Conservation (phyloP, 2,797 vertebrate genomes). For the Erethizon dorsatum region DNA sequence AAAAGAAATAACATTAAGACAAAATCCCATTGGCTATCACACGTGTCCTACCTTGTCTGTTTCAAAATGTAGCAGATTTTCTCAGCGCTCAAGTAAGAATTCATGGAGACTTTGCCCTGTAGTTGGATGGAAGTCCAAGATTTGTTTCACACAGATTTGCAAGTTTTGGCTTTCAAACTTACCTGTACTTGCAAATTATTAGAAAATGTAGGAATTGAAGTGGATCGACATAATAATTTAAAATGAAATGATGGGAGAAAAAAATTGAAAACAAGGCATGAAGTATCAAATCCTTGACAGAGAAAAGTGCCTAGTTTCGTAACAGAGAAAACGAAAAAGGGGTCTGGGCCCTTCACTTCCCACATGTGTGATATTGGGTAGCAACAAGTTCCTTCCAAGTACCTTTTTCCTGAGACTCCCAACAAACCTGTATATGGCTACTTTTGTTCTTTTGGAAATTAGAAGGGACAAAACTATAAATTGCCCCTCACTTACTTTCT, state of each 20-base stretch:
- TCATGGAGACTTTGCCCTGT: not conserved
- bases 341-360: not conserved
- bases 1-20: not conserved
- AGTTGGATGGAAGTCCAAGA: not conserved
- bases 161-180: not conserved
- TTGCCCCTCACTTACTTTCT: too few species aligned
- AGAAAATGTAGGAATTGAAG: not conserved
- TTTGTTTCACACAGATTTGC: not conserved
- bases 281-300: not conserved
- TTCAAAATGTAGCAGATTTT: not conserved
- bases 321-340: not conserved
- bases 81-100: not conserved
- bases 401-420: not conserved
- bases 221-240: not conserved
- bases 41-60: not conserved
- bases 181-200: not conserved
- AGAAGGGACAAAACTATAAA: too few species aligned
- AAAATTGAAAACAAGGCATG: not conserved
- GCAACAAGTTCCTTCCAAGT: not conserved
- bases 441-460: too few species aligned
- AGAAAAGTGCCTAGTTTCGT: not conserved
- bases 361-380: not conserved
- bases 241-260: not conserved
- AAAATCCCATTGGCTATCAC: not conserved
- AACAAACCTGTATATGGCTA: not conserved